Conservation (phyloP, 2,888 invertebrate species). For the Athetis lepigone region DNA sequence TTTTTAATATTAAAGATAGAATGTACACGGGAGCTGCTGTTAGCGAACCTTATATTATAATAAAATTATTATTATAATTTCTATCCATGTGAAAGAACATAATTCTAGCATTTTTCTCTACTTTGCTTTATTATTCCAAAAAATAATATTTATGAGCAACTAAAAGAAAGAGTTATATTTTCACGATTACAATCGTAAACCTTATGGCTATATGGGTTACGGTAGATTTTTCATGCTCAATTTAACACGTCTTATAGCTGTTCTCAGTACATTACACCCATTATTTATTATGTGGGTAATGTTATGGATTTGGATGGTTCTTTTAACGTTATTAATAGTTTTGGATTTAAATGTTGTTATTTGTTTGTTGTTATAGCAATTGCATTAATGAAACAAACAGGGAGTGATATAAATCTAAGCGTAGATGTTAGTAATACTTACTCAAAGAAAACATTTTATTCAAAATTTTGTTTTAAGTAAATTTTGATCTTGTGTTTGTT, state of each 20-base stretch:
- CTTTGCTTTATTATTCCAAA: constrained; percentile 1
- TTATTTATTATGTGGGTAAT: constrained; percentile 46
- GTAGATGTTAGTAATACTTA: not conserved
- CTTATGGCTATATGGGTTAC: constrained; percentile 40
- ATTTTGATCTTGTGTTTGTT: too few relatives aligned
- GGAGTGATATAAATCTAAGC: not conserved
- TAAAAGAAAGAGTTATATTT: constrained; percentile 18
- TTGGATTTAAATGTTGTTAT: not conserved
- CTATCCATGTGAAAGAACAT: not conserved
- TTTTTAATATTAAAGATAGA: too few relatives aligned
- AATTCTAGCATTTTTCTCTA: not conserved
- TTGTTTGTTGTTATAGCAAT: not conserved
- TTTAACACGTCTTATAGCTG: constrained; percentile 53
- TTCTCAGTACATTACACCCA: constrained; percentile 46
- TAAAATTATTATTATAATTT: not conserved
- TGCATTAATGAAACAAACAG: not conserved
- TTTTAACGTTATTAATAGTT: constrained; percentile 8
- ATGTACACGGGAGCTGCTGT: too few relatives aligned
- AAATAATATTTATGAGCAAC: constrained; percentile 25
- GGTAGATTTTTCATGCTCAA: constrained; percentile 54
- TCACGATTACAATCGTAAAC: constrained; percentile 34
- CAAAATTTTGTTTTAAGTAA: too few relatives aligned
- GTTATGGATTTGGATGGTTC: constrained; percentile 12
- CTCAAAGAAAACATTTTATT: too few relatives aligned
- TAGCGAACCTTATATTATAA: too few relatives aligned